A percentile compares a stretch with the other conserved stretches of the same genome.
Evolutionary conservation across 2,888 invertebrate genomes (phyloP).

Genomic region (Apamea monoglypha): DNA sequence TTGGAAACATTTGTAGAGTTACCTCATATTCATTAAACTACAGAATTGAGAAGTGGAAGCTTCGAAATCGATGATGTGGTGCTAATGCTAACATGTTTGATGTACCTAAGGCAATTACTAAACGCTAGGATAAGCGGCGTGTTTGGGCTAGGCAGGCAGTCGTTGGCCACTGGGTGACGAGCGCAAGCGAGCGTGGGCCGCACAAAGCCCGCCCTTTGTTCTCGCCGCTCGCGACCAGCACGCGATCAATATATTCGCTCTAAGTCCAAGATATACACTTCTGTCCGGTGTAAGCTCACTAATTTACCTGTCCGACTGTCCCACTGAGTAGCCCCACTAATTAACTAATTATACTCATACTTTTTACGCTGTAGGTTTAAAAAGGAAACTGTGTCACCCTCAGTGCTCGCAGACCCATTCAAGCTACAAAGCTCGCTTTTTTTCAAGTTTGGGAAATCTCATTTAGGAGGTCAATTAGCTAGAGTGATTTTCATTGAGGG

Average conservation of each 20-base stretch:
- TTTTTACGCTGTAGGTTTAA: conserved; percentile 10
- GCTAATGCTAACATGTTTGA: conserved; percentile 16
- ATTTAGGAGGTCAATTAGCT: conserved; percentile 43
- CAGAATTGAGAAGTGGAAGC: background rate
- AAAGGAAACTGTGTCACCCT: conserved; percentile 27
- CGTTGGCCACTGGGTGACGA: conserved; percentile 40
- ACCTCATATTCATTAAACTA: background rate
- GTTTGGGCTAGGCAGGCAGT: conserved; percentile 40
- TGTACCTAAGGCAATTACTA: conserved; percentile 22
- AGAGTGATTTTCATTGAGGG: conserved; percentile 42
- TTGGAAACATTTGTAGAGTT: conserved; percentile 16
- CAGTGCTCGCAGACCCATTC: conserved; percentile 9
- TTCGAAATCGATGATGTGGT: conserved; percentile 13
- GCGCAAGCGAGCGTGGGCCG: conserved; percentile 63
- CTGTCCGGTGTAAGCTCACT: conserved; percentile 57
- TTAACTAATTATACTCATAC: conserved; percentile 28
- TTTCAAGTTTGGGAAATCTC: conserved; percentile 25
- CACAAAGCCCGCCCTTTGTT: conserved; percentile 77
- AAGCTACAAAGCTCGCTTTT: conserved; percentile 22
- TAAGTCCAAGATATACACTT: conserved; percentile 68
- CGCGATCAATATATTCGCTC: conserved; percentile 80
- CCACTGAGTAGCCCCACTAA: conserved; percentile 31
- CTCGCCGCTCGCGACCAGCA: conserved; percentile 66
- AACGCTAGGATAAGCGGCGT: conserved; percentile 23
- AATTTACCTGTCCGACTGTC: conserved; percentile 50